Evolutionary conservation across 53 echinoderm and acorn worm genomes (phyloP).

Genomic region (Mesocentrotus franciscanus): DNA sequence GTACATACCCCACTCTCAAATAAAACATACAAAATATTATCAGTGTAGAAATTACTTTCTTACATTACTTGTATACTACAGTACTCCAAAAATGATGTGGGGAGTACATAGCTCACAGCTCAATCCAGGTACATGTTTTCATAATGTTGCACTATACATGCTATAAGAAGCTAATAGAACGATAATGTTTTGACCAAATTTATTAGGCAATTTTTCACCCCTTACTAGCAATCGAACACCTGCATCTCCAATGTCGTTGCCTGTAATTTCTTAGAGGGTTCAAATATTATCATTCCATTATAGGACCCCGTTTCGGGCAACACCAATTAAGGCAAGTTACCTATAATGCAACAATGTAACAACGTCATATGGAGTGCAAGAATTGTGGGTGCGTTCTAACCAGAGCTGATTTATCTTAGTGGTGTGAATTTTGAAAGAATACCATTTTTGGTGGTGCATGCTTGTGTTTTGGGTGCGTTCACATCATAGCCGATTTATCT

Average conservation of each 20-base stretch:
- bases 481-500: background rate
- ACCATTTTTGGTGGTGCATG: no score
- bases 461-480: background rate
- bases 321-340: slow-evolving; percentile 14
- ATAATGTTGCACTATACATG: background rate
- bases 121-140: background rate
- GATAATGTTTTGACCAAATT: slow-evolving; percentile 25
- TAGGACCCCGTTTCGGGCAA: background rate
- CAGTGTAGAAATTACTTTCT: no score
- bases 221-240: background rate
- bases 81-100: background rate
- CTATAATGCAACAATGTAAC: slow-evolving; percentile 29
- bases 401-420: background rate
- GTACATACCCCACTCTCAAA: no score
- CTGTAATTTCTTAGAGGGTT: background rate
- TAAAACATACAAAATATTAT: no score
- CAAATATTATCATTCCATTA: slow-evolving; percentile 46
- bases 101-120: background rate
- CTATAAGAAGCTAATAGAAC: background rate
- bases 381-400: background rate
- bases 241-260: slow-evolving; percentile 3
- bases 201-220: background rate
- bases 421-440: no score
- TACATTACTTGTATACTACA: background rate
- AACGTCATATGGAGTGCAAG: background rate